These are phyloP conservation scores for Adelphocoris suturalis DNA, from an alignment of 2,888 invertebrate genomes.

Conservation along the genomic window DNA sequence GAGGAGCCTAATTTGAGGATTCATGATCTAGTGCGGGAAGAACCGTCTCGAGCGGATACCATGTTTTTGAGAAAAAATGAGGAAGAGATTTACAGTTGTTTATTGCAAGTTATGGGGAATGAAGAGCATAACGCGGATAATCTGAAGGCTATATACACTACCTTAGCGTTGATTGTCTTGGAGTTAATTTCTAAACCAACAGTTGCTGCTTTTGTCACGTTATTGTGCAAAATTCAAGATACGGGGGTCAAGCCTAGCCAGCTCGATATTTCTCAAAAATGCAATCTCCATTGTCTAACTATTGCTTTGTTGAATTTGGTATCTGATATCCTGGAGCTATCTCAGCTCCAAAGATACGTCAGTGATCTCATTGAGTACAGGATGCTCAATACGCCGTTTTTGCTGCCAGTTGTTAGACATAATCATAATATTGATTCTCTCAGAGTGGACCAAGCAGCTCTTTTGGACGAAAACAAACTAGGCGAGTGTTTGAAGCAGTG, in stretches of 20 bases:
- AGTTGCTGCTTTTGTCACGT: conserved; percentile 91
- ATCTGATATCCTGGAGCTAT: conserved; percentile 83
- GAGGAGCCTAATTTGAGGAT: conserved; percentile 80
- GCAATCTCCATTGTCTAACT: conserved; percentile 89
- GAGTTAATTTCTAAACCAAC: conserved; percentile 94
- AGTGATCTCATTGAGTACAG: conserved; percentile 85
- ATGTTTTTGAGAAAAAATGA: conserved; percentile 97
- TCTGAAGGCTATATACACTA: conserved; percentile 94
- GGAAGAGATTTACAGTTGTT: conserved; percentile 85
- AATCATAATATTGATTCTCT: conserved; percentile 81
- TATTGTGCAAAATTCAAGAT: conserved; percentile 83
- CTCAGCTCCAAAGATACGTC: conserved; percentile 79
- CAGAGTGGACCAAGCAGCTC: conserved; percentile 75
- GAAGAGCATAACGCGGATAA: conserved; percentile 55
- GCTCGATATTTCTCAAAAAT: conserved; percentile 87
- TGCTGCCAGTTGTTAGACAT: conserved; percentile 85
- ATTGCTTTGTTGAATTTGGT: conserved; percentile 86
- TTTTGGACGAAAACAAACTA: conserved; percentile 80
- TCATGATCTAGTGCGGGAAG: conserved; percentile 29
- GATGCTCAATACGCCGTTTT: conserved; percentile 80
- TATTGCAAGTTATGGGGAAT: conserved; percentile 54
- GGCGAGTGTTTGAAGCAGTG: conserved; percentile 87
- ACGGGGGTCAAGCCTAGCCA: conserved; percentile 86
- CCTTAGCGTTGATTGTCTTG: conserved; percentile 92
- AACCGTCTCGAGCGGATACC: conserved; percentile 94